Conservation (phyloP, 2,797 vertebrate species). For the Erethizon dorsatum region DNA sequence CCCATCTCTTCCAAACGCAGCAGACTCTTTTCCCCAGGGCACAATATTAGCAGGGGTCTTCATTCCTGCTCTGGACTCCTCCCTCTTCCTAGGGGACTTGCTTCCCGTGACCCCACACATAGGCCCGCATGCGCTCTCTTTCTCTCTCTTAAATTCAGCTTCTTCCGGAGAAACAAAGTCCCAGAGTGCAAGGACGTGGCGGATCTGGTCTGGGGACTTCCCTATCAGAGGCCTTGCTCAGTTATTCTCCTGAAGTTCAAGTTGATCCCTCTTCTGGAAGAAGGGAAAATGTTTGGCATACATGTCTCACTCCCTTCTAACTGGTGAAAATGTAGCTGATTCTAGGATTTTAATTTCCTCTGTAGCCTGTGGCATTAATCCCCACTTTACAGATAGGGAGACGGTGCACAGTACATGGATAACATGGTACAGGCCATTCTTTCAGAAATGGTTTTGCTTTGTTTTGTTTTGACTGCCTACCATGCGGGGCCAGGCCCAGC, state of each 20-base stretch:
- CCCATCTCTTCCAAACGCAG: neutral
- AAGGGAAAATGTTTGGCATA: neutral
- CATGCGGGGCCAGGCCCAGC: neutral
- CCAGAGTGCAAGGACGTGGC: neutral
- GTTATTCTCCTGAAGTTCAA: neutral
- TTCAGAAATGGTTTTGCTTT: neutral
- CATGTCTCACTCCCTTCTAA: neutral
- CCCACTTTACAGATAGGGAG: neutral
- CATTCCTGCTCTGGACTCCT: neutral
- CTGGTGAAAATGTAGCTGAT: neutral
- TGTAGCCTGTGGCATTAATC: neutral
- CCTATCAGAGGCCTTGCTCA: neutral
- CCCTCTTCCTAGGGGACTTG: neutral
- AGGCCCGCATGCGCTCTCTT: neutral
- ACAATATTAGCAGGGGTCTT: neutral
- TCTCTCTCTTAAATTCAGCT: neutral
- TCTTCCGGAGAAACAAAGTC: slow-evolving; percentile 23
- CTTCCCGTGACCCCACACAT: neutral
- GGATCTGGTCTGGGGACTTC: neutral
- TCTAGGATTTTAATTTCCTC: neutral
- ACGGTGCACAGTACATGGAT: accelerated
- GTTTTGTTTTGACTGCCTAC: neutral
- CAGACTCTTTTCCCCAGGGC: neutral
- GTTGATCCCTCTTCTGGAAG: neutral
- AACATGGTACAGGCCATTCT: neutral